Base-by-base conservation (phyloP, 1,140 invertebrate species). In the Nylanderia fulva region DNA sequence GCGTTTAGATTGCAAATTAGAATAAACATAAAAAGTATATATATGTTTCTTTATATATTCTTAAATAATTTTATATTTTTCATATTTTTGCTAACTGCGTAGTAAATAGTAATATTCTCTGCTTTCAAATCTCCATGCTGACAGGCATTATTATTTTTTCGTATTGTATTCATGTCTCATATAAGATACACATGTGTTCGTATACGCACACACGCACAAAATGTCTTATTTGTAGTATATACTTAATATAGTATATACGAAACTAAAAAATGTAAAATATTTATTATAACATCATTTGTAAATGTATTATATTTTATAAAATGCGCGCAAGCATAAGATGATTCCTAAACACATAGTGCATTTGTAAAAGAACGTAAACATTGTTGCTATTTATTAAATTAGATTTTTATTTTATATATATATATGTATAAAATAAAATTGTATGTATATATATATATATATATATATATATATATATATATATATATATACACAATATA, bases 151-250 rank as follows among this genome's bases (percentile, higher is more conserved):
- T 60, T 66, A 33, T 58, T 2, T 63, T 58, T 33, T 11, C 52
- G 60, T 72, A 29, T 71, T n/a, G 69, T 64, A 64, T 76, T 76
- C 21, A 69, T 79, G 86, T 27, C 15, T 39, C 11, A 42, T 63
- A 45, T 86, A 84, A 48, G 21, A 21, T 79, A 79, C 24, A 86
- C 21, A 86, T 80, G 39, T 89, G 56, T 84, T 85, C 21, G 6
- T 71, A 33, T 33, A 89, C 85, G 69, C 86, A 88, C 85, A 89
- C 84, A 89, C 76, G 77, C 87, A 88, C 87, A 88, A 88, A 88
- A 85, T 45, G 61, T 60, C n/a, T 48, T 58, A n/a, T n/a, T n/a
- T n/a, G n/a, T n/a, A 18, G 54, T 45, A 54, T 45, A 27, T 54
- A 54, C 18, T 54, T 71, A n/a, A n/a, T n/a, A n/a, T n/a, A n/a